phyloP scores from a whole-genome alignment of 1,140 invertebrate species.

The Eueides isabella region DNA sequence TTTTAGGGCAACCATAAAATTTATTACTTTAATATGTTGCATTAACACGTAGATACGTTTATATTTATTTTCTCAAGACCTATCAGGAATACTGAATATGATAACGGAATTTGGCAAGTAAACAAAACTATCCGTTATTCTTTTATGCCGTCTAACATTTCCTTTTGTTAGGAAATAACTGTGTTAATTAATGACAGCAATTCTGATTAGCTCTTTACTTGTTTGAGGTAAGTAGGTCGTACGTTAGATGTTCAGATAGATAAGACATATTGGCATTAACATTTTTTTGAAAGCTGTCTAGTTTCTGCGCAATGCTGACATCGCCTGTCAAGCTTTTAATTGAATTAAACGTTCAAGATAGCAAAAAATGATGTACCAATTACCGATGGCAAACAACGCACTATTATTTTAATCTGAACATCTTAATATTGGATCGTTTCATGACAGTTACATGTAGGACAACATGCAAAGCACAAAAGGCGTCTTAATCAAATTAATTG shows the following conservation, averaged over 20 bases:
- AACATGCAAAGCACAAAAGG: constrained; percentile 15
- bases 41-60: background rate
- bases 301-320: constrained; percentile 51
- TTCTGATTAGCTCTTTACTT: constrained; percentile 62
- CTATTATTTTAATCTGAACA: constrained; percentile 35
- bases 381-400: constrained; percentile 44
- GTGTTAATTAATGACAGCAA: constrained; percentile 73
- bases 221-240: constrained; percentile 57
- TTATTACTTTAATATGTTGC: background rate
- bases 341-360: constrained; percentile 59
- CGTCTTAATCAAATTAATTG: constrained; percentile 33
- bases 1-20: background rate
- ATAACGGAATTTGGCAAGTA: constrained; percentile 20
- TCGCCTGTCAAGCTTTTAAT: constrained; percentile 65
- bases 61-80: background rate
- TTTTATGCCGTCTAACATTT: constrained; percentile 44
- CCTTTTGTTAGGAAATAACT: constrained; percentile 61
- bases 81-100: background rate
- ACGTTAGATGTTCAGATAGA: constrained; percentile 54
- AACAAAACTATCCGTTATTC: constrained; percentile 47
- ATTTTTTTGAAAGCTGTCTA: constrained; percentile 53
- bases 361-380: constrained; percentile 53
- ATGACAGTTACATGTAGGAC: constrained; percentile 38
- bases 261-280: constrained; percentile 45
- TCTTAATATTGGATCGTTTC: constrained; percentile 32